These are phyloP conservation scores for Vandiemenella viatica DNA, from an alignment of 2,888 invertebrate genomes.

Conservation along the genomic window DNA sequence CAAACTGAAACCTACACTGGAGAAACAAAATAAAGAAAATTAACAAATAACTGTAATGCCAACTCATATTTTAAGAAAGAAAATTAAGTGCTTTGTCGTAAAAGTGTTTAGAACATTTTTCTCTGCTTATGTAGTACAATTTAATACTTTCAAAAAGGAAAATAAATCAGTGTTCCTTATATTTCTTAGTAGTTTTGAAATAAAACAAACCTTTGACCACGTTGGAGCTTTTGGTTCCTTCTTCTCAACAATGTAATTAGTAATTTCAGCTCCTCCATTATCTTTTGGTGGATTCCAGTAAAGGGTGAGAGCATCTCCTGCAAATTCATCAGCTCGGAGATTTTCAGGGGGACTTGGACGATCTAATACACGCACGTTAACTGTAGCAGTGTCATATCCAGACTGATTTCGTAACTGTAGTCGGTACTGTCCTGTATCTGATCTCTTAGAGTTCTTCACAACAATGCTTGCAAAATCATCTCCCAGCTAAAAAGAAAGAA, in stretches of 20 bases:
- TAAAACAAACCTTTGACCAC: constrained; percentile 70
- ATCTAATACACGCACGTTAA: constrained; percentile 90
- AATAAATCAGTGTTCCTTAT: no score
- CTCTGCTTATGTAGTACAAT: no score
- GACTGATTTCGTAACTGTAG: constrained; percentile 85
- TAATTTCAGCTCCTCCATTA: constrained; percentile 86
- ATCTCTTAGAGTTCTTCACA: constrained; percentile 79
- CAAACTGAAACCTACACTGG: no score
- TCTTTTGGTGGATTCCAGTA: constrained; percentile 96
- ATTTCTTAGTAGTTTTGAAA: no score
- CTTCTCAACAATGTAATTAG: constrained; percentile 93
- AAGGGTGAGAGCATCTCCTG: constrained; percentile 85
- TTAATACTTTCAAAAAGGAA: no score
- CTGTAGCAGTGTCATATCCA: constrained; percentile 86
- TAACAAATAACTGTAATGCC: no score
- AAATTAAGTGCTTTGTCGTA: no score
- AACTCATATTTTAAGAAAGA: no score
- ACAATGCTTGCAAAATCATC: constrained; percentile 84
- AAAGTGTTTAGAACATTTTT: no score
- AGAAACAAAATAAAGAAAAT: no score
- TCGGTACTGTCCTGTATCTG: constrained; percentile 83
- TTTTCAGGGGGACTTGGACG: constrained; percentile 83
- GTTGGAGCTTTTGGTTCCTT: constrained; percentile 66
- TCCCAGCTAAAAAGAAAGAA: constrained; percentile 39
- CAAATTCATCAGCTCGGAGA: constrained; percentile 84